phyloP scores from a whole-genome alignment of 2,888 invertebrate species.

The Lasioglossum figueresi region DNA sequence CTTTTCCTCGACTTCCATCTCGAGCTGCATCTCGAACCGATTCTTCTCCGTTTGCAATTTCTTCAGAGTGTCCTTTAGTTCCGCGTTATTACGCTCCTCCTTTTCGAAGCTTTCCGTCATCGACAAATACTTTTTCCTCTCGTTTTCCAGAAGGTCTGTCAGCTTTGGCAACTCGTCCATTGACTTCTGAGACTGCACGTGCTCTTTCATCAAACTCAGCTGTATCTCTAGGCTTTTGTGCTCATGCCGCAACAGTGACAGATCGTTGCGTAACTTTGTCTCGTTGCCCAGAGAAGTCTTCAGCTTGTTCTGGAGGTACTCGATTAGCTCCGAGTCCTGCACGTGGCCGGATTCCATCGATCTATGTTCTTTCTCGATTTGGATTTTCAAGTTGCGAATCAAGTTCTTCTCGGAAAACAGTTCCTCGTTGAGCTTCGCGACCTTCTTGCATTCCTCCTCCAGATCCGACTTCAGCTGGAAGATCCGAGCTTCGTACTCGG shows the following conservation, averaged over 20 bases:
- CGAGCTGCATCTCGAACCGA: slow-evolving; percentile 85
- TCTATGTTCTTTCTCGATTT: slow-evolving; percentile 76
- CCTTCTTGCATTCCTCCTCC: slow-evolving; percentile 76
- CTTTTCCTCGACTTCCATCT: slow-evolving; percentile 84
- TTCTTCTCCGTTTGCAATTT: slow-evolving; percentile 84
- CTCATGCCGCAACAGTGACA: slow-evolving; percentile 86
- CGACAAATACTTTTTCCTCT: slow-evolving; percentile 70
- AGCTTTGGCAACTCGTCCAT: slow-evolving; percentile 58
- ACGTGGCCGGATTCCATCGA: slow-evolving; percentile 69
- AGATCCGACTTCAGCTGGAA: slow-evolving; percentile 78
- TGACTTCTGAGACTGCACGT: slow-evolving; percentile 68
- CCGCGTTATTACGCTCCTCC: slow-evolving; percentile 74
- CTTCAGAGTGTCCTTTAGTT: slow-evolving; percentile 84
- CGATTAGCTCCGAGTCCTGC: slow-evolving; percentile 78
- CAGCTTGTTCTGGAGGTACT: slow-evolving; percentile 82
- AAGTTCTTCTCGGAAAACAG: slow-evolving; percentile 74
- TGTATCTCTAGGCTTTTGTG: slow-evolving; percentile 84
- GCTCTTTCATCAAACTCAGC: slow-evolving; percentile 72
- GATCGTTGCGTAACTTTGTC: slow-evolving; percentile 86
- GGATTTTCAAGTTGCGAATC: slow-evolving; percentile 75
- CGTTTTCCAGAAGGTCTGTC: slow-evolving; percentile 66
- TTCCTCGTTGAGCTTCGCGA: slow-evolving; percentile 75
- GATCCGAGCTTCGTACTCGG: slow-evolving; percentile 80
- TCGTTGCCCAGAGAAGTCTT: slow-evolving; percentile 88
- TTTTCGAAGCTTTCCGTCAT: slow-evolving; percentile 74